Conservation (phyloP, 1,140 invertebrate genomes). For the Lethrus apterus region DNA sequence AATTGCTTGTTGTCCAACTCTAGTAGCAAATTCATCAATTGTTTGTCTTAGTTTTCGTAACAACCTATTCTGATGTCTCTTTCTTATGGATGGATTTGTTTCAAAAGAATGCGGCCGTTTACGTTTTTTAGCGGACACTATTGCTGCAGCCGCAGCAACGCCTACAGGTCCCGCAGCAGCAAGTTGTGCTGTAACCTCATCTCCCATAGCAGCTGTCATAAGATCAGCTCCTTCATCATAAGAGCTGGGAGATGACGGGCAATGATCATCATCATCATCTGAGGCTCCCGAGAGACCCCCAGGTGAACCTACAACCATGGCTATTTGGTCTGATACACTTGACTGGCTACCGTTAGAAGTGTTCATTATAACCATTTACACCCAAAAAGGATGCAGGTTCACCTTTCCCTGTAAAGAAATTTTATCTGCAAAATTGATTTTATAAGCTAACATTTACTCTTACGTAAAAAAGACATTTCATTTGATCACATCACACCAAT, state of each 20-base stretch:
- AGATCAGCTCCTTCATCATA: conserved; percentile 69
- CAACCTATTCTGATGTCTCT: conserved; percentile 91
- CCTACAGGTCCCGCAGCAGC: conserved; percentile 92
- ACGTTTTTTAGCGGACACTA: conserved; percentile 91
- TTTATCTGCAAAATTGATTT: not conserved
- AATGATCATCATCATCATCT: conserved; percentile 73
- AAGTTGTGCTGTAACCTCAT: conserved; percentile 91
- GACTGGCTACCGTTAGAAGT: conserved; percentile 51
- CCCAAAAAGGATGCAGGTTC: conserved; percentile 28
- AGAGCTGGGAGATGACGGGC: conserved; percentile 61
- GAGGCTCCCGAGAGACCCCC: conserved; percentile 51
- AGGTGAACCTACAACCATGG: conserved; percentile 40
- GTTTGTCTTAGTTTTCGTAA: conserved; percentile 84
- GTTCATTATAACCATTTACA: conserved; percentile 48
- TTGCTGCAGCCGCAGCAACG: conserved; percentile 93
- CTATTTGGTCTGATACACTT: conserved; percentile 35
- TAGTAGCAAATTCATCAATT: conserved; percentile 93
- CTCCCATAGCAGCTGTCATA: conserved; percentile 72
- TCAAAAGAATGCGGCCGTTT: conserved; percentile 95
- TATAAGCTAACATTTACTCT: too few relatives aligned
- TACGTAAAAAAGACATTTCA: conserved; percentile 12
- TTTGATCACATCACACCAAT: not conserved
- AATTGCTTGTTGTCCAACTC: conserved; percentile 96
- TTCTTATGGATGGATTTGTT: conserved; percentile 94
- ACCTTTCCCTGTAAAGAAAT: conserved; percentile 22